Evolutionary conservation across 2,797 vertebrate genomes (phyloP).

Genomic region (Erethizon dorsatum): DNA sequence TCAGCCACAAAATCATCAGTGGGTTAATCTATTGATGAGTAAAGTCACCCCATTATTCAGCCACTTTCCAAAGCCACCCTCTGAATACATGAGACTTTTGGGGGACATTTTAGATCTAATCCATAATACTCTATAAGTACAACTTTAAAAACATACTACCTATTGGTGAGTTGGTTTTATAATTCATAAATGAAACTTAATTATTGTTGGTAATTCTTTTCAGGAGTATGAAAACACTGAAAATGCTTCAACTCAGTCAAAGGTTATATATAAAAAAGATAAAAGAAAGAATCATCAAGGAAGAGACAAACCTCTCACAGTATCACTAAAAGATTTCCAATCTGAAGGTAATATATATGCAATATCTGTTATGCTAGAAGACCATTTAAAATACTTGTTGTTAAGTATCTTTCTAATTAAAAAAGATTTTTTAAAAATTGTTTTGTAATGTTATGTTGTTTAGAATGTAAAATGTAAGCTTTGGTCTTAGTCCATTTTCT

Average conservation of each 20-base stretch:
- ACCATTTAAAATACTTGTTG: not conserved
- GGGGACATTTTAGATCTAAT: not conserved
- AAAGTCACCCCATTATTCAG: not conserved
- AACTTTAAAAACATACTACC: slow-evolving; percentile 31
- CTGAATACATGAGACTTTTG: not conserved
- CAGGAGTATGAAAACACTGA: slow-evolving; percentile 90
- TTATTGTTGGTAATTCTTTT: slow-evolving; percentile 81
- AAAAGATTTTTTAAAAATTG: slow-evolving; percentile 35
- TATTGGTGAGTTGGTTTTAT: slow-evolving; percentile 66
- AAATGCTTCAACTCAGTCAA: slow-evolving; percentile 92
- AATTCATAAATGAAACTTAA: slow-evolving; percentile 71
- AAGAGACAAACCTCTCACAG: slow-evolving; percentile 95
- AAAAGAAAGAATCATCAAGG: slow-evolving; percentile 96
- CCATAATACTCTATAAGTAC: slow-evolving; percentile 17
- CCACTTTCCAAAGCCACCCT: not conserved
- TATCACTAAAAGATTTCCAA: slow-evolving; percentile 97
- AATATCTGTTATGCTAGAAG: slow-evolving; percentile 35
- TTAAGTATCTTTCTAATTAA: slow-evolving; percentile 47
- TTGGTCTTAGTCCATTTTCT: not conserved
- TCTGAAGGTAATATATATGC: slow-evolving; percentile 91
- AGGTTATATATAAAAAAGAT: slow-evolving; percentile 94
- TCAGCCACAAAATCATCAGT: not conserved
- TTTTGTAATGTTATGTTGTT: slow-evolving; percentile 58
- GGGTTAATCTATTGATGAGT: not conserved
- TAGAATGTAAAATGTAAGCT: slow-evolving; percentile 52